Evolutionary conservation across 2,113 vertebrate species (phyloP), one percentile per base, ranked within the genome.

Genomic region (Synodontis membranacea): DNA sequence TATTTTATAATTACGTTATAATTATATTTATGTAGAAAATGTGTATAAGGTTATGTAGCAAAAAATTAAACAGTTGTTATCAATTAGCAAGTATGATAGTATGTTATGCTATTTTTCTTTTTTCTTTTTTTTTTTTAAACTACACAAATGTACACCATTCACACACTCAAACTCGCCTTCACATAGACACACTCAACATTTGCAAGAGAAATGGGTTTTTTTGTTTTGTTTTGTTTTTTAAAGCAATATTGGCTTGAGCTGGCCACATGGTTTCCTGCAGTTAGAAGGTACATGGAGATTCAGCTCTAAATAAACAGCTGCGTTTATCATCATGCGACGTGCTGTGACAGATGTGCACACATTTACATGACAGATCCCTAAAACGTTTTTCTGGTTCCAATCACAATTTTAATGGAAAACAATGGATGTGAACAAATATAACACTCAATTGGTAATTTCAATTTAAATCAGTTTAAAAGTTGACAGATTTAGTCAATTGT

Each of bases 361-460:
- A 76, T 82, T 46, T 54, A 52, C 58, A 48, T 87, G 86, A 88
- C 83, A 86, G 86, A 79, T 81, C 54, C 46, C 76, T 86, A 75
- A 88, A 88, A 86, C 84, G 86, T 70, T 10, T 6, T 75, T 75
- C 76, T 82, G 56, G 66, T 31, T n/a, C 25, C 44, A 48, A n/a
- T 75, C 72, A 48, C 25, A 28, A 28, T 46, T 74, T 74, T 44
- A 74, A 44, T 6, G 10, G 42, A 4, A 42, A 39, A 23, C 21
- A 72, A 72, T 34, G 62, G 74, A 66, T 87, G 86, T 87, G 83
- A 83, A 74, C 39, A 88, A 83, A 87, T 34, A 87, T 79, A 62
- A 60, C 52, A 25, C 44, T 64, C 25, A n/a, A n/a, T n/a, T n/a
- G n/a, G n/a, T n/a, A n/a, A n/a, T n/a, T n/a, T n/a, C n/a, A n/a